These are phyloP conservation scores for Trachelipus rathkii DNA, from an alignment of 1,140 invertebrate species.

Conservation along the genomic window DNA sequence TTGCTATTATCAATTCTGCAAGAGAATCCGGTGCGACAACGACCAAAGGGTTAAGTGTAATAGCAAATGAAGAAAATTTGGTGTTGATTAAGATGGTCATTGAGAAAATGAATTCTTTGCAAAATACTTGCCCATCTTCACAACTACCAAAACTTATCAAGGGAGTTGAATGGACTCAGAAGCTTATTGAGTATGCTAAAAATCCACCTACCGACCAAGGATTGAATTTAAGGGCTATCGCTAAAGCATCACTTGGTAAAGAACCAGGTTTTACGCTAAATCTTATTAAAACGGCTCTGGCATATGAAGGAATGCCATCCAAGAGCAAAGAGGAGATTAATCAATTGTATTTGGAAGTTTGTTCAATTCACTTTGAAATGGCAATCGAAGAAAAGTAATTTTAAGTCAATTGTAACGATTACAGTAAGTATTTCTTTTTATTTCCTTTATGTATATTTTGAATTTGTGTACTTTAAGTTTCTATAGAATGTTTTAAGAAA, in stretches of 20 bases:
- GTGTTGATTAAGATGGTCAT: not conserved
- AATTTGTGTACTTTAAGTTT: no score
- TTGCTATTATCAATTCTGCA: not conserved
- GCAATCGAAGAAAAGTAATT: not conserved
- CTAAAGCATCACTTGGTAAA: not conserved
- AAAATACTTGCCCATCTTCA: not conserved
- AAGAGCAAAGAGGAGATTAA: not conserved
- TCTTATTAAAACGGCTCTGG: not conserved
- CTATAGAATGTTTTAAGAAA: no score
- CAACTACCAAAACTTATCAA: not conserved
- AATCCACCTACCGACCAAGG: not conserved
- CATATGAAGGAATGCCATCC: not conserved
- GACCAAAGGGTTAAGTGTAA: not conserved
- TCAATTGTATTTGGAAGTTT: not conserved
- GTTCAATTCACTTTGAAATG: not conserved
- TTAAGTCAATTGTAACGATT: no score
- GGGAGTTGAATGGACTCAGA: not conserved
- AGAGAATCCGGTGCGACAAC: not conserved
- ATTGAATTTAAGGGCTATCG: not conserved
- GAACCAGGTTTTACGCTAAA: not conserved
- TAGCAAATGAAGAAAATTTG: not conserved
- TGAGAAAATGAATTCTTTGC: not conserved
- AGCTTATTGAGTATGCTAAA: not conserved
- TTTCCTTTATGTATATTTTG: no score
- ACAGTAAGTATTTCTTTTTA: no score